These are phyloP conservation scores for Urocolius indicus DNA, from an alignment of 2,113 vertebrate species.

Conservation along the genomic window DNA sequence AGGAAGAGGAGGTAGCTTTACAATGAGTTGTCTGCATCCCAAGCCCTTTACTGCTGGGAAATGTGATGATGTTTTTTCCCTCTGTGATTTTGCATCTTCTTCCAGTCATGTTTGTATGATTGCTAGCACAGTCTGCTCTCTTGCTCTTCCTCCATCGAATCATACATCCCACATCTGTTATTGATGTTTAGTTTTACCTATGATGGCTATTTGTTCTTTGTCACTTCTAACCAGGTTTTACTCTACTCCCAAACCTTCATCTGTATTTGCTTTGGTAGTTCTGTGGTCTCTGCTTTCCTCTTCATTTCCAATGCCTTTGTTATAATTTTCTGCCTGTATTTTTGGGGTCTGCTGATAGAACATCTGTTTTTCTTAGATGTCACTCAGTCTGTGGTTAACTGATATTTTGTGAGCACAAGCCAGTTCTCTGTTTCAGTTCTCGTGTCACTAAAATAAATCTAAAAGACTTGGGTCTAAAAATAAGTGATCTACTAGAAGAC, in stretches of 20 bases:
- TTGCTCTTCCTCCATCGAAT: neutral
- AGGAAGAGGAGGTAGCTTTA: neutral
- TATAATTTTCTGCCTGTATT: neutral
- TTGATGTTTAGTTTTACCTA: neutral
- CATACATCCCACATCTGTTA: neutral
- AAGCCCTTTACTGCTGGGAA: neutral
- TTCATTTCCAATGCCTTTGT: neutral
- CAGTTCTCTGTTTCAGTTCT: neutral
- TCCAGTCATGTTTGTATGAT: neutral
- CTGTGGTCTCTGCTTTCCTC: neutral
- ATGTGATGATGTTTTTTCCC: neutral
- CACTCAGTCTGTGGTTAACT: neutral
- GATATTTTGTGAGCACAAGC: neutral
- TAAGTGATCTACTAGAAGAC: neutral
- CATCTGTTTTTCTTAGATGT: neutral
- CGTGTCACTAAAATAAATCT: neutral
- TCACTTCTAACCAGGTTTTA: neutral
- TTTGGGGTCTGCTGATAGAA: neutral
- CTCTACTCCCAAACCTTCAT: neutral
- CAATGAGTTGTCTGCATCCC: neutral
- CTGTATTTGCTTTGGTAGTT: neutral
- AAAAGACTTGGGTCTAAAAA: neutral
- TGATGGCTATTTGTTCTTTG: neutral
- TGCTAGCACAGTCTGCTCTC: neutral
- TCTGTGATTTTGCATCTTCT: neutral